Evolutionary conservation across 2,888 invertebrate genomes (phyloP).

Genomic region (Drosophila yooni): DNA sequence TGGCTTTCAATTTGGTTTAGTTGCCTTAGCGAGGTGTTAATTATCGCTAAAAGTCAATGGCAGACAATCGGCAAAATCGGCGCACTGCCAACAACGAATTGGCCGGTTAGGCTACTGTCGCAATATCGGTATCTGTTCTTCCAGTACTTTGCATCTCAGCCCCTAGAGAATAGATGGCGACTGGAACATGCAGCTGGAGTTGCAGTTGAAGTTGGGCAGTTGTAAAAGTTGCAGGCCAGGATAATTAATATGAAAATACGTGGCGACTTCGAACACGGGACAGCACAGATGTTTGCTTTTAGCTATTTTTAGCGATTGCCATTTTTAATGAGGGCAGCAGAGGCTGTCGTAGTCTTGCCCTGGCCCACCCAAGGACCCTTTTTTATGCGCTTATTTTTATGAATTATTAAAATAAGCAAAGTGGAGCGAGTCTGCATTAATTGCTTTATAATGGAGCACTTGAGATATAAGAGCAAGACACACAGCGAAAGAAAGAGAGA

Average conservation of each 20-base stretch:
- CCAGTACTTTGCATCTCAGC: constrained; percentile 46
- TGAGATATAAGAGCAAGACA: constrained; percentile 10
- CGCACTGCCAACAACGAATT: constrained; percentile 59
- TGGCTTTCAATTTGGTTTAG: constrained; percentile 70
- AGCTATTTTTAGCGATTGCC: constrained; percentile 72
- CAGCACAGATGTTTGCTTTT: constrained; percentile 63
- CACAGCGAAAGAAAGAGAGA: constrained; percentile 1
- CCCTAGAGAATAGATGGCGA: constrained; percentile 41
- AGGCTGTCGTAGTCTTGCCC: constrained; percentile 26
- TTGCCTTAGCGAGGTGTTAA: constrained; percentile 73
- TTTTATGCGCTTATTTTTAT: constrained; percentile 76
- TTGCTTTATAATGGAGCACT: constrained; percentile 74
- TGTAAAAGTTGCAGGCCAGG: constrained; percentile 63
- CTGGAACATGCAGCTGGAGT: not conserved
- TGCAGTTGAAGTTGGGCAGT: constrained; percentile 50
- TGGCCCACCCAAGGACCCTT: constrained; percentile 66
- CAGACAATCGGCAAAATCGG: constrained; percentile 77
- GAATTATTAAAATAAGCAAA: constrained; percentile 76
- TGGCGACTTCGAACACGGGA: constrained; percentile 35
- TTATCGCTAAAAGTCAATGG: constrained; percentile 80
- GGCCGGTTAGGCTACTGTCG: constrained; percentile 47
- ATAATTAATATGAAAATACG: constrained; percentile 81
- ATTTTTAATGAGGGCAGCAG: constrained; percentile 69
- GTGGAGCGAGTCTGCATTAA: constrained; percentile 69
- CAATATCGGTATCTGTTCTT: constrained; percentile 50